These are phyloP conservation scores for Formica aserva DNA, from an alignment of 2,888 invertebrate genomes.

Conservation along the genomic window DNA sequence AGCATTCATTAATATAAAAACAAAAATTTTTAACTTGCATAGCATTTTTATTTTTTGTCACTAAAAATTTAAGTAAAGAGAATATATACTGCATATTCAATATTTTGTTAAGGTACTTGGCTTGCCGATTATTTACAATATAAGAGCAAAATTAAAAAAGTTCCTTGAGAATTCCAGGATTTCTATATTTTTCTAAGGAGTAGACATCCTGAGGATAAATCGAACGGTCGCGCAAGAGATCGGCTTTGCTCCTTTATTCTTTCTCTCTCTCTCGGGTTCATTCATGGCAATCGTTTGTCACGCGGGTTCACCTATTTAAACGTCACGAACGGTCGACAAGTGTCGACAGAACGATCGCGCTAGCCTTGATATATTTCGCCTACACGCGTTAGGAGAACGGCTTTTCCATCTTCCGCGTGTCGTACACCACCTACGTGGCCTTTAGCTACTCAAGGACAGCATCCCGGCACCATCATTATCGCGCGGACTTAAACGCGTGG, in stretches of 20 bases:
- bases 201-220: no score
- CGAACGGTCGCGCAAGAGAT: conserved; percentile 33
- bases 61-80: no score
- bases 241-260: conserved; percentile 30
- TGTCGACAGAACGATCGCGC: conserved; percentile 72
- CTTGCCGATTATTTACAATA: no score
- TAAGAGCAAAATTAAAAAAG: no score
- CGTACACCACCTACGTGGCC: conserved; percentile 83
- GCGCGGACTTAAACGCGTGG: conserved; percentile 52
- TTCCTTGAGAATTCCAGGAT: no score
- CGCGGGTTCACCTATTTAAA: conserved; percentile 71
- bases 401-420: conserved; percentile 85
- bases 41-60: no score
- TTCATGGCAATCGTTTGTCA: conserved; percentile 74
- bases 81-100: no score
- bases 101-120: no score
- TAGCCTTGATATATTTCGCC: conserved; percentile 84
- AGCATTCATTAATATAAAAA: no score
- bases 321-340: conserved; percentile 74
- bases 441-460: conserved; percentile 79
- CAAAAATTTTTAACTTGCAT: no score
- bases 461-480: conserved; percentile 69
- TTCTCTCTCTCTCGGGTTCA: conserved; percentile 53
- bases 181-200: no score
- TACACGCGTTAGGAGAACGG: conserved; percentile 78